Base-by-base conservation (phyloP, 2,113 vertebrate species). In the Cinclus mexicanus region DNA sequence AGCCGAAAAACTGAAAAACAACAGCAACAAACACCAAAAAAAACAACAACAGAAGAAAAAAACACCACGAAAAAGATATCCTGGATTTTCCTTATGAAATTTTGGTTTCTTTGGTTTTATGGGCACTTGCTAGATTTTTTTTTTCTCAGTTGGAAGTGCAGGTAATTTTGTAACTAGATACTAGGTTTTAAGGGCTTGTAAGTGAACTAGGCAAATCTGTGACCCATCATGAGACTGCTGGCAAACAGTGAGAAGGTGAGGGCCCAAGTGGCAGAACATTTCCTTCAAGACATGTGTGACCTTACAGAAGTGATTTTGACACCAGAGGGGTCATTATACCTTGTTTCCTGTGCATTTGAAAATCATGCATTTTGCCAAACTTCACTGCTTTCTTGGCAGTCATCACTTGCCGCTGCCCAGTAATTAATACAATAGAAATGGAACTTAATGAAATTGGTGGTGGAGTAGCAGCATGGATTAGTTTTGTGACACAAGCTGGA, bases 71-170 rank as follows among this genome's bases (percentile, higher is more conserved):
- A 37, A 37, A 37, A 37, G 35, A 37, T 37, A 37, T 83, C 9
- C 26, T 61, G 1, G 2, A 53, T 80, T 72, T 50, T 49, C 26
- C 31, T 29, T 47, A 31, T 9, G 16, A 52, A 35, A 63, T 72
- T 42, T 26, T 41, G 0, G 61, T 81, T 76, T 57, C 26, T 39
- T 70, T 12, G 10, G 2, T 42, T 76, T 83, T 59, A 17, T 37
- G 31, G 9, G 14, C 7, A 14, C 12, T 49, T 70, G 2, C 3
- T 23, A 9, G 7, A 0, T 1, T 79, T 56, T 37, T 37, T 37
- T 13, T n/a, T 57, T 33, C 14, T 3, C 3, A 14, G 18, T 13
- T 79, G 57, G 21, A 82, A 56, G 13, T 47, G 22, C 39, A 35
- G 20, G 20, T 44, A 46, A 5, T 82, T 82, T 57, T 71, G 3